Conservation (phyloP, 2,888 invertebrate species). For the Sepiola atlantica region DNA sequence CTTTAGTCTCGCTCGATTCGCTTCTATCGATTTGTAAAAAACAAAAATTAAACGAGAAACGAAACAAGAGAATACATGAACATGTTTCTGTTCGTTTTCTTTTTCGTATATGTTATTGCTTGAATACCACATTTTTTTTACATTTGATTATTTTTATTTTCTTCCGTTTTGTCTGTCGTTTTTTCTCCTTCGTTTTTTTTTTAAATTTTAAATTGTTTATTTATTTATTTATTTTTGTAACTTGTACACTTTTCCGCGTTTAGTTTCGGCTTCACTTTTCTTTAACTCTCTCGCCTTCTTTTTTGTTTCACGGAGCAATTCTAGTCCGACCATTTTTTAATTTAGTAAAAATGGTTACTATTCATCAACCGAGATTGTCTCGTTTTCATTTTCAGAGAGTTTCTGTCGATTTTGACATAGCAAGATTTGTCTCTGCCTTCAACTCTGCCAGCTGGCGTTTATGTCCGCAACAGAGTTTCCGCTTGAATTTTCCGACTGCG, state of each 20-base stretch:
- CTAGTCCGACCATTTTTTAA: background rate
- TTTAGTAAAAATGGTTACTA: background rate
- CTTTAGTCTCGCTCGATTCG: background rate
- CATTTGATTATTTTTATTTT: background rate
- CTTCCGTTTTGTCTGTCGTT: background rate
- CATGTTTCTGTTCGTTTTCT: background rate
- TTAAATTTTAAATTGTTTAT: no score
- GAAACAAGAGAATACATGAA: background rate
- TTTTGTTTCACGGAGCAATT: background rate
- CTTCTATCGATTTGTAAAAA: background rate
- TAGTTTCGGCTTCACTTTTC: background rate
- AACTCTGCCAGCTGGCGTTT: background rate
- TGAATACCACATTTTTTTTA: background rate
- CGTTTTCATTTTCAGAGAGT: background rate
- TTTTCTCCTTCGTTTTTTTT: background rate
- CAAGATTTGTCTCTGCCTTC: background rate
- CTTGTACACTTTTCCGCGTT: background rate
- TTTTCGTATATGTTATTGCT: background rate
- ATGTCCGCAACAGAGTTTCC: background rate
- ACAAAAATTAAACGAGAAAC: background rate
- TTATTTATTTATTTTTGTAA: background rate
- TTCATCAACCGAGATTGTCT: background rate
- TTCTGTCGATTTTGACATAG: slow-evolving; percentile 24
- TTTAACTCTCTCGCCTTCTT: background rate
- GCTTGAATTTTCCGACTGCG: background rate